These are phyloP conservation scores for Thunnus maccoyii DNA, from an alignment of 2,113 vertebrate genomes.

Conservation along the genomic window DNA sequence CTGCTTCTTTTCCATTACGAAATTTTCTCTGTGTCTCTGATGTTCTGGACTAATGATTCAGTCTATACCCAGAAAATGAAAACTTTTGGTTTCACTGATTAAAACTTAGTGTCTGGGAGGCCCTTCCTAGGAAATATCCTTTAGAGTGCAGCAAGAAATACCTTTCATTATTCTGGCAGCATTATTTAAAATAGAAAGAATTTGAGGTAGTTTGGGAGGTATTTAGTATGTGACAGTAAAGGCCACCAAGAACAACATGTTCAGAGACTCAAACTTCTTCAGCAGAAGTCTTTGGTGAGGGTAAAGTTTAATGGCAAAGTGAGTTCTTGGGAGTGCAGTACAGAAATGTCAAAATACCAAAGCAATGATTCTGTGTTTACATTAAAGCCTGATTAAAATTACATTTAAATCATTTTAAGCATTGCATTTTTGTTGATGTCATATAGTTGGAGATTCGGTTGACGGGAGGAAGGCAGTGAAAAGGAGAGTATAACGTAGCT, in stretches of 20 bases:
- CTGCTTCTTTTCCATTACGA: not conserved
- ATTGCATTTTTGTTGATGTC: slow-evolving; percentile 33
- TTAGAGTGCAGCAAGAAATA: too few species aligned
- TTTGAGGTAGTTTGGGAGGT: not conserved
- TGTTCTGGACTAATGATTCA: not conserved
- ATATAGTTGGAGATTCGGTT: not conserved
- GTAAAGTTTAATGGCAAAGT: not conserved
- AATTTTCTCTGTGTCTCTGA: not conserved
- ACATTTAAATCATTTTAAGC: slow-evolving; percentile 4
- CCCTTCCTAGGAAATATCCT: too few species aligned
- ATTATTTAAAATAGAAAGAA: not conserved
- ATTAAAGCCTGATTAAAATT: slow-evolving; percentile 3
- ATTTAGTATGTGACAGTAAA: too few species aligned
- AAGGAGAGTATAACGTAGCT: slow-evolving; percentile 11
- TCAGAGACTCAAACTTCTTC: not conserved
- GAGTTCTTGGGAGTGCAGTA: not conserved
- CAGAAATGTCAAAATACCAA: not conserved
- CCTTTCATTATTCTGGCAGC: too few species aligned
- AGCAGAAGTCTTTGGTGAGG: not conserved
- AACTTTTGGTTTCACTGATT: not conserved
- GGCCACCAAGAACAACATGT: too few species aligned
- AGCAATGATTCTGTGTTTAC: not conserved
- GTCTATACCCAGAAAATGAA: not conserved
- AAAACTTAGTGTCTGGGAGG: too few species aligned
- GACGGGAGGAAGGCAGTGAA: not conserved